A percentile compares a stretch with the other conserved stretches of the same genome.
phyloP scores from a whole-genome alignment of 2,888 invertebrate genomes.

The Tricholauxania praeusta region DNA sequence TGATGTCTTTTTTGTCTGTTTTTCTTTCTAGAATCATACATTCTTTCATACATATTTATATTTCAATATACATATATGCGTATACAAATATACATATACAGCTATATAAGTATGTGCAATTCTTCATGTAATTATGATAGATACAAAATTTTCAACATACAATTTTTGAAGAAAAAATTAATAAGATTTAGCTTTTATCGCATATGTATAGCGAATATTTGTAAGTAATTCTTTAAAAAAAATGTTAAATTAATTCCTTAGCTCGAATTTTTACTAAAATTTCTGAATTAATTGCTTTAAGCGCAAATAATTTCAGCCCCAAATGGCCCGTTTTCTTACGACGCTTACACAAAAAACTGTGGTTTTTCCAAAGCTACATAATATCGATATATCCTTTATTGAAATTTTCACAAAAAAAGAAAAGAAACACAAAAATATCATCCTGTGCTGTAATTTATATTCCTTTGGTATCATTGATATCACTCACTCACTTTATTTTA shows the following conservation, averaged over 20 bases:
- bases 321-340: too few species aligned
- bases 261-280: too few species aligned
- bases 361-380: too few species aligned
- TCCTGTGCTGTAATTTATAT: not conserved
- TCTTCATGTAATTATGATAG: slow-evolving; percentile 40
- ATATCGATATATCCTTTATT: too few species aligned
- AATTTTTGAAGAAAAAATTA: too few species aligned
- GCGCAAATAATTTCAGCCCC: too few species aligned
- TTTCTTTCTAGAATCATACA: slow-evolving; percentile 14
- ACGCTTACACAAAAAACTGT: too few species aligned
- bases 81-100: too few species aligned
- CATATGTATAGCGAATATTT: not conserved
- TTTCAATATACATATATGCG: not conserved
- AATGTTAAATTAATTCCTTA: too few species aligned
- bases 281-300: too few species aligned
- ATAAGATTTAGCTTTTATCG: not conserved
- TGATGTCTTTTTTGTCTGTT: slow-evolving; percentile 31
- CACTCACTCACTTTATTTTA: not conserved
- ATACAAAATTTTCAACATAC: slow-evolving; percentile 36
- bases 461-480: not conserved
- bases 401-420: too few species aligned
- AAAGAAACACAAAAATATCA: not conserved
- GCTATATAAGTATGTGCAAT: slow-evolving; percentile 10
- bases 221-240: too few species aligned
- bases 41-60: slow-evolving; percentile 9